These are phyloP conservation scores for Pipistrellus pygmaeus DNA, from an alignment of 2,797 vertebrate species.

Conservation along the genomic window DNA sequence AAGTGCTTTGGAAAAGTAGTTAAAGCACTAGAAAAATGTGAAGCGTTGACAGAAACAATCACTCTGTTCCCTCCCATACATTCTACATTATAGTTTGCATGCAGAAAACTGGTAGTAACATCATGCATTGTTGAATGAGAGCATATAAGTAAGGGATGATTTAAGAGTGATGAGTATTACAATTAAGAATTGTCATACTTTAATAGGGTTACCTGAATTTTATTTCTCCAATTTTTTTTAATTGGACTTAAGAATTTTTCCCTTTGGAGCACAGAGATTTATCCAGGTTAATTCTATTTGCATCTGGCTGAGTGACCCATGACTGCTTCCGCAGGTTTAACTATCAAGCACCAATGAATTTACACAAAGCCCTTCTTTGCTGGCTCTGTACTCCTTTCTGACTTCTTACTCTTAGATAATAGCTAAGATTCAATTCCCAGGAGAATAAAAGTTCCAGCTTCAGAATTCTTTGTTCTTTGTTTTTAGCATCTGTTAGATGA, in stretches of 20 bases:
- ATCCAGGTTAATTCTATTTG: constrained; percentile 63
- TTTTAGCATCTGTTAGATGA: not conserved
- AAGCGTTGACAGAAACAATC: constrained; percentile 25
- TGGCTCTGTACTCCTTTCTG: constrained; percentile 31
- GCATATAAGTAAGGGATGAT: not conserved
- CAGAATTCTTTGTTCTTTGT: not conserved
- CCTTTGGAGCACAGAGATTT: constrained; percentile 52
- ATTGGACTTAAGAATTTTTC: constrained; percentile 58
- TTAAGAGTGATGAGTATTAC: constrained; percentile 13
- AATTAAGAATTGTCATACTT: constrained; percentile 40
- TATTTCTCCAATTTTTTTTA: constrained; percentile 60
- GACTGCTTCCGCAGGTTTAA: not conserved
- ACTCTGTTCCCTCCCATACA: fast-evolving
- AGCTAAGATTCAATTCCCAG: constrained; percentile 21
- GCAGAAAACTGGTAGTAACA: not conserved
- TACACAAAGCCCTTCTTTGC: constrained; percentile 6
- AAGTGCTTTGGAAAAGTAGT: constrained; percentile 59
- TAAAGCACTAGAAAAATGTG: constrained; percentile 31
- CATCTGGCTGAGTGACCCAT: constrained; percentile 50
- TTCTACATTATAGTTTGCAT: not conserved
- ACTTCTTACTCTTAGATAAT: constrained; percentile 10
- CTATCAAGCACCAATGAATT: constrained; percentile 61
- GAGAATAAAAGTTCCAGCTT: not conserved
- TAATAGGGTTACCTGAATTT: constrained; percentile 38
- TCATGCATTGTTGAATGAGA: not conserved